Evolutionary conservation across 2,797 vertebrate genomes (phyloP).

Genomic region (Spinus olivaceus): DNA sequence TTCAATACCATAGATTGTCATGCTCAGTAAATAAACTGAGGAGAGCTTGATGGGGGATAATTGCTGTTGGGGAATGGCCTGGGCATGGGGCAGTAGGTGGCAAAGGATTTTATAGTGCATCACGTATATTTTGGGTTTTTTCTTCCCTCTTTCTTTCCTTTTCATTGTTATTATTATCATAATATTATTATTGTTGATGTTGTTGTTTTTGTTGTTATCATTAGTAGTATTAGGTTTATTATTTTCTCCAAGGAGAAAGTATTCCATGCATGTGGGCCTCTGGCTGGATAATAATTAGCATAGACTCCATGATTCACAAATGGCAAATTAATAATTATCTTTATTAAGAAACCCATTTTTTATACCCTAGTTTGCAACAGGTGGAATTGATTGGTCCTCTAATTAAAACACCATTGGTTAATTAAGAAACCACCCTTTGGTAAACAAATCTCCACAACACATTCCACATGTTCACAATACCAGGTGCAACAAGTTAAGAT

Average conservation of each 20-base stretch:
- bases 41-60: not conserved
- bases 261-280: not conserved
- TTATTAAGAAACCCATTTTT: not conserved
- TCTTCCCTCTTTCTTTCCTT: not conserved
- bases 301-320: not conserved
- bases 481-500: not conserved
- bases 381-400: not conserved
- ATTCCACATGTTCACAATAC: not conserved
- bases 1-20: not conserved
- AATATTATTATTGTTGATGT: not conserved
- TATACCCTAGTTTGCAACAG: not conserved
- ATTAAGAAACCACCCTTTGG: not conserved
- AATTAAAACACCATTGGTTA: not conserved
- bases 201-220: accelerated
- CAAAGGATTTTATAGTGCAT: not conserved
- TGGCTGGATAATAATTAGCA: not conserved
- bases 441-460: not conserved
- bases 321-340: not conserved
- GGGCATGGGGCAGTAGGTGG: not conserved
- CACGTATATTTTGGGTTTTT: not conserved
- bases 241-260: not conserved
- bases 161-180: no score
- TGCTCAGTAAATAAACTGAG: not conserved
- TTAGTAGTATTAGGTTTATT: not conserved
- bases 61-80: no score